phyloP scores from a whole-genome alignment of 2,888 invertebrate genomes.

The Alentia gelatinosa region DNA sequence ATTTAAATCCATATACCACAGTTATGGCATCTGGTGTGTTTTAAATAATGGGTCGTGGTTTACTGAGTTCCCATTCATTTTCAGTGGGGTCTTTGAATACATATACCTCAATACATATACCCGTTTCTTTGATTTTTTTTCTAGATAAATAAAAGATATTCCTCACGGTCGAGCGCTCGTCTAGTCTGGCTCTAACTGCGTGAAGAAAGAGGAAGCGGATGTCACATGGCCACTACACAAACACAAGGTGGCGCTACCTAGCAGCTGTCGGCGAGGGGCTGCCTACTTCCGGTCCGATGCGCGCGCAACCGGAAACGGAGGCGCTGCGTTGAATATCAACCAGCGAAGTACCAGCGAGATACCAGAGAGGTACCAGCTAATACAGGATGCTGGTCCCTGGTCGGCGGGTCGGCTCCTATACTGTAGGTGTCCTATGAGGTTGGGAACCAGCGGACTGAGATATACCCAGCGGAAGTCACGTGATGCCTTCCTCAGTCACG shows the following conservation, averaged over 20 bases:
- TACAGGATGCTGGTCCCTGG: not conserved
- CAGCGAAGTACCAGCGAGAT: not conserved
- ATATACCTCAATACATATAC: no score
- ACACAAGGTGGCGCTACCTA: constrained; percentile 11
- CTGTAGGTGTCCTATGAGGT: not conserved
- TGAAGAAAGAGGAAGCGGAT: not conserved
- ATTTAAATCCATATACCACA: no score
- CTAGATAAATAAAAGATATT: no score
- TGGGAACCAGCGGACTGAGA: not conserved
- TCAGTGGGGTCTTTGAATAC: no score
- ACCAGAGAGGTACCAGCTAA: not conserved
- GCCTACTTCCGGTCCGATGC: not conserved
- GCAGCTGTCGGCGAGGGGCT: not conserved
- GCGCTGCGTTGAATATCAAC: not conserved
- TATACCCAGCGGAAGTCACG: not conserved
- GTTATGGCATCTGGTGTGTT: no score
- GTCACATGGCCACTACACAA: not conserved
- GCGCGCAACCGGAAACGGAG: not conserved
- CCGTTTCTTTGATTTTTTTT: no score
- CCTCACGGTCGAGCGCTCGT: no score
- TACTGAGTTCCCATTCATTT: no score
- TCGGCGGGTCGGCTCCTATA: not conserved
- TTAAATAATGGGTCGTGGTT: no score
- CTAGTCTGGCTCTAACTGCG: not conserved
- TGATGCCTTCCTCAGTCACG: not conserved